These are phyloP conservation scores for Fissipunctia ypsillon DNA, from an alignment of 2,888 invertebrate species.

Conservation along the genomic window DNA sequence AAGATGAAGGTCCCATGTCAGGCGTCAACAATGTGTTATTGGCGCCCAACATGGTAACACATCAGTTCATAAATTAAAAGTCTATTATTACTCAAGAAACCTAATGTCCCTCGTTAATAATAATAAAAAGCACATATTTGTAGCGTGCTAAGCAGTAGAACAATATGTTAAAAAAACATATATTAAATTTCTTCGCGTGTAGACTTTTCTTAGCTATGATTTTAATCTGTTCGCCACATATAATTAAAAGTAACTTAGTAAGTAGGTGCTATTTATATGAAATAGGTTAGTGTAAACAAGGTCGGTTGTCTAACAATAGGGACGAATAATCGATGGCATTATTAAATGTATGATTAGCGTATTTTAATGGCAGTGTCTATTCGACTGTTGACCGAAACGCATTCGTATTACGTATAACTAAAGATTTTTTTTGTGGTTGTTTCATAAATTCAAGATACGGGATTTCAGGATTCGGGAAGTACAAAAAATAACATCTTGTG, in stretches of 20 bases:
- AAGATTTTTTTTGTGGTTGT: neutral
- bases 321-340: slow-evolving; percentile 62
- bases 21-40: slow-evolving; percentile 42
- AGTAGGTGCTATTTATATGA: slow-evolving; percentile 59
- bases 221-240: slow-evolving; percentile 56
- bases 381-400: slow-evolving; percentile 45
- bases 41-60: slow-evolving; percentile 57
- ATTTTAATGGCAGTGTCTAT: slow-evolving; percentile 63
- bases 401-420: slow-evolving; percentile 15
- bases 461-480: neutral
- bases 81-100: slow-evolving; percentile 43
- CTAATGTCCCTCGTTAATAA: slow-evolving; percentile 37
- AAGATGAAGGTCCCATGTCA: slow-evolving; percentile 25
- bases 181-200: slow-evolving; percentile 67
- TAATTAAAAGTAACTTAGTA: slow-evolving; percentile 64
- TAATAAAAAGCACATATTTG: slow-evolving; percentile 51
- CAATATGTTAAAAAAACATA: slow-evolving; percentile 53
- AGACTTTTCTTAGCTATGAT: slow-evolving; percentile 63
- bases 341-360: slow-evolving; percentile 60
- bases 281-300: slow-evolving; percentile 63
- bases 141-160: slow-evolving; percentile 59
- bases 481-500: neutral
- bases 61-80: slow-evolving; percentile 36
- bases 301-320: slow-evolving; percentile 61
- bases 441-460: neutral